phyloP scores from a whole-genome alignment of 2,797 vertebrate species.

The Pygocentrus nattereri region DNA sequence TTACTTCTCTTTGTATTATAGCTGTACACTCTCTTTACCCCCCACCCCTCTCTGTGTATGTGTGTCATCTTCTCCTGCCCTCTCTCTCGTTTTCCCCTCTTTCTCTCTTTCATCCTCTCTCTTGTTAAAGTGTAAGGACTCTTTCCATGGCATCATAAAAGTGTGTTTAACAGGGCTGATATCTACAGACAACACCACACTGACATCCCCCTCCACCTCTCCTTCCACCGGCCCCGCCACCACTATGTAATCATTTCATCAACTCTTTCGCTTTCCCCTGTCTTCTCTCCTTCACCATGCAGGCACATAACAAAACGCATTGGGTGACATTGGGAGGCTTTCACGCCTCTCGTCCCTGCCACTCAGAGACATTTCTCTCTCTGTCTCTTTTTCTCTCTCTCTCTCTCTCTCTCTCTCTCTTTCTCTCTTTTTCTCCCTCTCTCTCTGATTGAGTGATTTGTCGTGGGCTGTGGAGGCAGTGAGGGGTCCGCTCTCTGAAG shows the following conservation, averaged over 20 bases:
- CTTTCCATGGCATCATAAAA: conserved; percentile 73
- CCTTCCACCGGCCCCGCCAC: conserved; percentile 53
- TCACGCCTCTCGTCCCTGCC: conserved; percentile 66
- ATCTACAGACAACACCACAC: conserved; percentile 65
- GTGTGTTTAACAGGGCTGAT: conserved; percentile 78
- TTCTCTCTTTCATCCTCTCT: conserved; percentile 12
- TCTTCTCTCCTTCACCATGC: conserved; percentile 77
- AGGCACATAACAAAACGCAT: conserved; percentile 82
- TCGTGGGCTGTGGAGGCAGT: conserved; percentile 78
- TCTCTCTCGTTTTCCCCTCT: neutral
- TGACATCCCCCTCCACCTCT: conserved; percentile 63
- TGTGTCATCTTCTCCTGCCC: too few species aligned
- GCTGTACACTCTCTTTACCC: too few species aligned
- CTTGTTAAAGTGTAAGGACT: conserved; percentile 61
- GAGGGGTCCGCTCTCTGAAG: conserved; percentile 76
- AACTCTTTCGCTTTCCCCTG: conserved; percentile 78
- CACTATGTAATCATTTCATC: conserved; percentile 86
- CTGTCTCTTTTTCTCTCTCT: conserved; percentile 19
- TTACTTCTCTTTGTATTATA: too few species aligned
- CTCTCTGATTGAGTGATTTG: conserved; percentile 81
- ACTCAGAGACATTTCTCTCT: conserved; percentile 31
- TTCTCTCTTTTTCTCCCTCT: neutral
- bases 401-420: conserved; percentile 28
- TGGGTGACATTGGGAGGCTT: conserved; percentile 83
- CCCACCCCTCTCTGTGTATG: too few species aligned